These are phyloP conservation scores for Drosophila nikananu DNA, from an alignment of 1,140 invertebrate species.

Conservation along the genomic window DNA sequence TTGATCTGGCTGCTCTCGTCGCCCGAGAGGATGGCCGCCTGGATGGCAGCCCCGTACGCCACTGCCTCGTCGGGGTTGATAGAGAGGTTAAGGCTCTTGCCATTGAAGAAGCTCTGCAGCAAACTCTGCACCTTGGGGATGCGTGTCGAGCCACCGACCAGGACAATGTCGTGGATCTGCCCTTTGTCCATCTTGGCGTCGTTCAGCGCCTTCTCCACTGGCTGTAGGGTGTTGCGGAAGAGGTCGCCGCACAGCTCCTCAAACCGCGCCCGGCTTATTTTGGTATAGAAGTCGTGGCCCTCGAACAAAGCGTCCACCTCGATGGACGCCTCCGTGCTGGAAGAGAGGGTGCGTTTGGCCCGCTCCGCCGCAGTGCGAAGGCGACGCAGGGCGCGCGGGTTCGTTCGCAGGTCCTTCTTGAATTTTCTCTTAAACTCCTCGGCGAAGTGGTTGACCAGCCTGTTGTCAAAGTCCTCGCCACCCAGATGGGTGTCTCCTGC, in stretches of 20 bases:
- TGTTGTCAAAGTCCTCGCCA: constrained; percentile 95
- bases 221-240: constrained; percentile 88
- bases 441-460: constrained; percentile 90
- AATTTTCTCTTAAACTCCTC: constrained; percentile 93
- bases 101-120: constrained; percentile 88
- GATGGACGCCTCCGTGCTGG: constrained; percentile 89
- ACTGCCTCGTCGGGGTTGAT: constrained; percentile 93
- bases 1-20: too few species aligned
- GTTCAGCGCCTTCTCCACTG: constrained; percentile 89
- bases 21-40: constrained; percentile 91
- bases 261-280: constrained; percentile 92
- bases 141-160: constrained; percentile 88
- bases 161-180: constrained; percentile 88
- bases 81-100: constrained; percentile 88
- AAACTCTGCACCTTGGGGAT: constrained; percentile 89
- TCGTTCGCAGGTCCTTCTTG: constrained; percentile 91
- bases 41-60: constrained; percentile 90
- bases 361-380: constrained; percentile 91
- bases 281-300: constrained; percentile 94
- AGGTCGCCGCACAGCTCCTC: constrained; percentile 95
- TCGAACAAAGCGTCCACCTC: constrained; percentile 91
- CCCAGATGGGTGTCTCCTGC: constrained; percentile 90
- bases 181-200: constrained; percentile 91
- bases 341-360: constrained; percentile 89
- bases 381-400: constrained; percentile 91